Evolutionary conservation across 2,113 vertebrate species (phyloP).

Genomic region (Gopherus evgoodei): DNA sequence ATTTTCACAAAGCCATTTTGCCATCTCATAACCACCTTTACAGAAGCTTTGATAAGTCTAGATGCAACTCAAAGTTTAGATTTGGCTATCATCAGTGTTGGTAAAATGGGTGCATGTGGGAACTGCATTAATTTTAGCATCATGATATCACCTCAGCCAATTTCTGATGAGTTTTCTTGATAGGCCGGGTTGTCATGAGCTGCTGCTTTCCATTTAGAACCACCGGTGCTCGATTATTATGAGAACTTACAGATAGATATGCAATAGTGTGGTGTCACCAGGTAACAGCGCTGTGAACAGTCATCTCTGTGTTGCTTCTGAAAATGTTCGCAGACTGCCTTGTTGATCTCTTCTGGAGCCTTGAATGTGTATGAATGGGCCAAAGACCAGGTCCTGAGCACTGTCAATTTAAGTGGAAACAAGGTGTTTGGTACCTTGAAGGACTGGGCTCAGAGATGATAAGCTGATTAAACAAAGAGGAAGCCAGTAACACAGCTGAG

Average conservation of each 20-base stretch:
- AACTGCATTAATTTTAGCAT: not conserved
- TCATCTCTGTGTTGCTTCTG: not conserved
- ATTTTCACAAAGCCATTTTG: not conserved
- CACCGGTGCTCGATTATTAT: not conserved
- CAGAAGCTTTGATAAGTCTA: not conserved
- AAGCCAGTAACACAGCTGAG: accelerated
- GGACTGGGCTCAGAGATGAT: not conserved
- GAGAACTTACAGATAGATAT: not conserved
- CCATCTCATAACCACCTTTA: not conserved
- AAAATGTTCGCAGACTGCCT: not conserved
- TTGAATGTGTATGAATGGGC: not conserved
- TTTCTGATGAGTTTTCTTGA: not conserved
- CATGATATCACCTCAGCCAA: not conserved
- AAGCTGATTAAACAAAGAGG: not conserved
- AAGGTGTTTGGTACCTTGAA: not conserved
- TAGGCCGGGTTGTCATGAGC: not conserved
- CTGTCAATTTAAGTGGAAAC: not conserved
- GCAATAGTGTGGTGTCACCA: not conserved
- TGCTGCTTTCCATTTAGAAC: not conserved
- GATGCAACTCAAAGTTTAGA: not conserved
- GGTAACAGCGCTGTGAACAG: not conserved
- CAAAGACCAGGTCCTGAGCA: not conserved
- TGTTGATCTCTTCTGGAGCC: not conserved
- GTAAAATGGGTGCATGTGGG: not conserved
- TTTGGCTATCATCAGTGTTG: not conserved